These are phyloP conservation scores for Sebastes ruberrimus DNA, from an alignment of 2,797 vertebrate species.

Conservation along the genomic window DNA sequence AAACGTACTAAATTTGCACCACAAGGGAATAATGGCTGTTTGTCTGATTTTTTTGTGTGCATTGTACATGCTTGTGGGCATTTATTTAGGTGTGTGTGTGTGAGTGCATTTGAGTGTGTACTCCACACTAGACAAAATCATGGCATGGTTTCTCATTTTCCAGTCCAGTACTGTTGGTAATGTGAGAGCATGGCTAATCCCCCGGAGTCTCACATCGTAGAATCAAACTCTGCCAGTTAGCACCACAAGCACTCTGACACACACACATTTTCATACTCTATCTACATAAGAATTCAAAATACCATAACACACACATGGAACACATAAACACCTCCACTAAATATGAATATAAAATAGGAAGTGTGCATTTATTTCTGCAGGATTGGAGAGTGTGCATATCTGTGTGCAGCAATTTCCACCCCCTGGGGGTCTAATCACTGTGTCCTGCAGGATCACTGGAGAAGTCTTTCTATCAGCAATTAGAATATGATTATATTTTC, in stretches of 20 bases:
- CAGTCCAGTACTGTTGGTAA: slow-evolving; percentile 83
- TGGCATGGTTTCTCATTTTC: slow-evolving; percentile 82
- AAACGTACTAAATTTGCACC: not conserved
- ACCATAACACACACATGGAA: slow-evolving; percentile 6
- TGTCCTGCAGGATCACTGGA: slow-evolving; percentile 59
- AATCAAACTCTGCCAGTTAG: slow-evolving; percentile 67
- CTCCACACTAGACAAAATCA: slow-evolving; percentile 69
- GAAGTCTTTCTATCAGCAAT: slow-evolving; percentile 70
- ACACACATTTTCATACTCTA: not conserved
- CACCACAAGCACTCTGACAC: slow-evolving; percentile 40
- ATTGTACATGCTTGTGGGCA: not conserved
- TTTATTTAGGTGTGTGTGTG: slow-evolving; percentile 17
- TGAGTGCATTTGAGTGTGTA: slow-evolving; percentile 28
- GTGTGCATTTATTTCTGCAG: slow-evolving; percentile 23
- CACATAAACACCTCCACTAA: slow-evolving; percentile 14
- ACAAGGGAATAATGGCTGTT: slow-evolving; percentile 21
- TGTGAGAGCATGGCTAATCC: slow-evolving; percentile 79
- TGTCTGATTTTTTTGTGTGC: not conserved
- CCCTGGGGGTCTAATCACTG: slow-evolving; percentile 58
- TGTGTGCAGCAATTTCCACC: slow-evolving; percentile 16
- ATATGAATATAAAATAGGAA: slow-evolving; percentile 33
- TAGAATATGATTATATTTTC: slow-evolving; percentile 72
- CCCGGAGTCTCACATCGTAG: slow-evolving; percentile 73
- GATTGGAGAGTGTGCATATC: slow-evolving; percentile 9
- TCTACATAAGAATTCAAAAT: slow-evolving; percentile 14